These are phyloP conservation scores for Hypomesus transpacificus DNA, from an alignment of 2,113 vertebrate species.

Conservation along the genomic window DNA sequence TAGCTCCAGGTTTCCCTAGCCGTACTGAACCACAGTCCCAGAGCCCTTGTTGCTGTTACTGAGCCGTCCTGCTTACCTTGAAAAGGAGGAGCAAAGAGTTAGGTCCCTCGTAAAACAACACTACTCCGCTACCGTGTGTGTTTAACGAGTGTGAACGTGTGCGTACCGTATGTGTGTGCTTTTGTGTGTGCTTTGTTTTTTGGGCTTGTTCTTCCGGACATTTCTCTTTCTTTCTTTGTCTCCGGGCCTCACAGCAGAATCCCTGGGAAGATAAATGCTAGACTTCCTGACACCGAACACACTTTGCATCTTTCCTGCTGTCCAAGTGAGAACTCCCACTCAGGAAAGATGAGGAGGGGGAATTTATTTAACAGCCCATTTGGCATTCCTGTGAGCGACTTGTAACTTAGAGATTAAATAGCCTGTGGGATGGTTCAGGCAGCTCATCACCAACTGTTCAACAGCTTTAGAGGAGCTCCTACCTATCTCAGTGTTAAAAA, in stretches of 20 bases:
- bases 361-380: constrained; percentile 58
- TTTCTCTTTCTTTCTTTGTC: constrained; percentile 14
- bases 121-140: constrained; percentile 20
- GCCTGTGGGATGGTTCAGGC: constrained; percentile 21
- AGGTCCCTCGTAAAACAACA: constrained; percentile 41
- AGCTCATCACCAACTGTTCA: constrained; percentile 17
- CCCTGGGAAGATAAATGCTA: constrained; percentile 47
- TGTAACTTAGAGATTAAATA: constrained; percentile 31
- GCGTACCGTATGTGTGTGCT: constrained; percentile 12
- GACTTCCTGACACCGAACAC: constrained; percentile 36
- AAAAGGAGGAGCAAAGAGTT: constrained; percentile 41
- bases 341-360: constrained; percentile 34
- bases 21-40: constrained; percentile 49
- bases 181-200: neutral
- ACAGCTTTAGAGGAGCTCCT: neutral
- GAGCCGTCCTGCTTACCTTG: constrained; percentile 55
- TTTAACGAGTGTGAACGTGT: constrained; percentile 5
- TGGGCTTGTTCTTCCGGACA: neutral
- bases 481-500: constrained; percentile 14
- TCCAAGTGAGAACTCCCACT: constrained; percentile 29
- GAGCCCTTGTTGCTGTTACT: constrained; percentile 44
- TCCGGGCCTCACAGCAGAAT: constrained; percentile 29
- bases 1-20: constrained; percentile 47
- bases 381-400: constrained; percentile 42
- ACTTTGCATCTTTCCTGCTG: constrained; percentile 14